Evolutionary conservation across 1,140 invertebrate species (phyloP), one percentile per base, ranked within the genome.

Genomic region (Xylocopa sonorina): DNA sequence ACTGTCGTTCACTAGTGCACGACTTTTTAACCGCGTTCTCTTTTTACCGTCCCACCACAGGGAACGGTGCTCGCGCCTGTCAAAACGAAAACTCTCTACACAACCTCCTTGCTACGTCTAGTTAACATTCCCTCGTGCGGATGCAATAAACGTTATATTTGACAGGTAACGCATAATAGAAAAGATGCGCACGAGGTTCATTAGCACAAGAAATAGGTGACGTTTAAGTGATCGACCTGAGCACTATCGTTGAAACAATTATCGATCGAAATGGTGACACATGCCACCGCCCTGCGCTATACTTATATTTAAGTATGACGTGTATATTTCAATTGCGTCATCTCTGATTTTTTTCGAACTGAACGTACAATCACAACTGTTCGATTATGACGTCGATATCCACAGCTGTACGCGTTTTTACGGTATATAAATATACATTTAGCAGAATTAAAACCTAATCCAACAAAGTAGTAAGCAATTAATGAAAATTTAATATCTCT

Each of bases 271-370:
- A 64, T 66, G 50, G 27, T 43, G 60, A 82, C 41, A 77, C 72
- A 76, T 77, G 81, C 51, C 72, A 71, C 73, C 78, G 71, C 66
- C 73, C 72, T 66, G 60, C 51, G 21, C 73, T 62, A 69, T 64
- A 53, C 32, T 78, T 81, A 69, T 81, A 81, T 69, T 77, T 81
- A 62, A 71, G n/a, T 43, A 43, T 78, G 74, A 78, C 74, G 48
- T 67, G 32, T 48, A 29, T 50, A n/a, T 21, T 50, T 24, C 14
- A 55, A 51, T 60, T 76, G 51, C 53, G 66, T 72, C 72, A 81
- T 57, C 62, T 58, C 38, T 66, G 32, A 57, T 58, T 29, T 63
- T 4, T 9, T 10, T 9, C 18, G 9, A 62, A 48, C 1, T n/a
- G 24, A 3, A 24, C 4, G 14, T 43, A 41, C 7, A 41, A n/a